phyloP scores from a whole-genome alignment of 2,888 invertebrate species.

The Artemia sinica region DNA sequence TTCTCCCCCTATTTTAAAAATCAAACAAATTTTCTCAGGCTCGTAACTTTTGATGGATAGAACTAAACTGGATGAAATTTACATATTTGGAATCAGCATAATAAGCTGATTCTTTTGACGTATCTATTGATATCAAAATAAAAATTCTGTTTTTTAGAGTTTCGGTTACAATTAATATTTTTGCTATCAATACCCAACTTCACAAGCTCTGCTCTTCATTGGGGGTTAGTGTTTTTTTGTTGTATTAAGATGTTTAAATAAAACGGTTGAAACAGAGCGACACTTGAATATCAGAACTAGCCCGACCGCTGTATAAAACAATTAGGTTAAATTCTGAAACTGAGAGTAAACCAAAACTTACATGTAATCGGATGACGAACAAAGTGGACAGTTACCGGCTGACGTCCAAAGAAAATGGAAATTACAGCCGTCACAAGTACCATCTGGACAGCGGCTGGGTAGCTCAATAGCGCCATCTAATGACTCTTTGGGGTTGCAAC shows the following conservation, averaged over 20 bases:
- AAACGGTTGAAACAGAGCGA: background rate
- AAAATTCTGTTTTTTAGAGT: too few species aligned
- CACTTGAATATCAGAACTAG: background rate
- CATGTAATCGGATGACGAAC: constrained; percentile 35
- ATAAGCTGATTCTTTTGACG: too few species aligned
- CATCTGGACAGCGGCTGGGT: constrained; percentile 38
- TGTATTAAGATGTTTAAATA: background rate
- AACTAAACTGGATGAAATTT: too few species aligned
- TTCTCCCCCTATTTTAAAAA: too few species aligned
- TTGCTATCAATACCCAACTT: background rate
- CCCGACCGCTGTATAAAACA: background rate
- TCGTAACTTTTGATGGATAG: too few species aligned
- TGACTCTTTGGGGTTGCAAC: constrained; percentile 34
- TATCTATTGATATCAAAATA: too few species aligned
- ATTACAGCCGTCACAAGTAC: constrained; percentile 44
- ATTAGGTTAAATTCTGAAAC: background rate
- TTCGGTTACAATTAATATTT: too few species aligned
- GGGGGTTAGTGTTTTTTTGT: background rate
- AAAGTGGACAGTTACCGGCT: constrained; percentile 38
- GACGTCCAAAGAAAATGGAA: constrained; percentile 39
- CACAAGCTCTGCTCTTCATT: too few species aligned
- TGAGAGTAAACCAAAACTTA: constrained; percentile 25
- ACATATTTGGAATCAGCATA: too few species aligned
- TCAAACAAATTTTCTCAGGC: too few species aligned
- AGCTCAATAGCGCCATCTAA: constrained; percentile 30